phyloP scores from a whole-genome alignment of 2,888 invertebrate species.

The Drosophila maculinotata region DNA sequence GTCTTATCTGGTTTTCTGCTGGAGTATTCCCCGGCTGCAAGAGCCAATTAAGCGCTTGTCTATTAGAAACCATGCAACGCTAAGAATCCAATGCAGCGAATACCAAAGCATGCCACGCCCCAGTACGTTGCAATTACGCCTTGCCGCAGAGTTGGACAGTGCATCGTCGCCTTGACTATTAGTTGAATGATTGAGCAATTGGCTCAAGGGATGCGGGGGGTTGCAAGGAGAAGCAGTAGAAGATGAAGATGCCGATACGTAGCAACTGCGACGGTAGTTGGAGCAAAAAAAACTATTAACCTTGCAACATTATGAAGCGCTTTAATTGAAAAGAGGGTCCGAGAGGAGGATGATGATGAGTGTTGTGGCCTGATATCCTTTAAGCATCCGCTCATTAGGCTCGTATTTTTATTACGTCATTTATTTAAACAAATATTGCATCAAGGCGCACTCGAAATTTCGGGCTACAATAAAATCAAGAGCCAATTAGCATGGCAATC shows the following conservation, averaged over 20 bases:
- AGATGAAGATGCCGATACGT: slow-evolving; percentile 11
- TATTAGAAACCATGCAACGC: slow-evolving; percentile 17
- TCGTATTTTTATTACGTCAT: slow-evolving; percentile 17
- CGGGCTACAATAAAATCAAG: slow-evolving; percentile 20
- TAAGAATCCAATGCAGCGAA: slow-evolving; percentile 8
- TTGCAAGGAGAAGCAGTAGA: background rate
- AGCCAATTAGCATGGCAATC: slow-evolving; percentile 47
- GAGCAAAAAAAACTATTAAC: slow-evolving; percentile 33
- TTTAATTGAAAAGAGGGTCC: slow-evolving; percentile 23
- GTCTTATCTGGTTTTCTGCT: slow-evolving; percentile 8
- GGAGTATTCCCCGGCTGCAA: slow-evolving; percentile 3
- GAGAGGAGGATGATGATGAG: background rate
- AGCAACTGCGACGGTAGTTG: slow-evolving; percentile 18
- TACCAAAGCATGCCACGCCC: slow-evolving; percentile 49
- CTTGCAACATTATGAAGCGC: slow-evolving; percentile 38
- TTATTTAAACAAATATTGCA: slow-evolving; percentile 33
- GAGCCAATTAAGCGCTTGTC: slow-evolving; percentile 64
- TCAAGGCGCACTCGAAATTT: background rate
- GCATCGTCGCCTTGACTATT: slow-evolving; percentile 52
- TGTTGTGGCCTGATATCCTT: slow-evolving; percentile 11
- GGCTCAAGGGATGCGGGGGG: slow-evolving; percentile 41
- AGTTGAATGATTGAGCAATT: slow-evolving; percentile 70
- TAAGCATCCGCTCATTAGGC: slow-evolving; percentile 39
- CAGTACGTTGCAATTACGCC: slow-evolving; percentile 49
- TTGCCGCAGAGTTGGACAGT: background rate